These are phyloP conservation scores for Kryptopterus vitreolus DNA, from an alignment of 2,797 vertebrate species.

Conservation along the genomic window DNA sequence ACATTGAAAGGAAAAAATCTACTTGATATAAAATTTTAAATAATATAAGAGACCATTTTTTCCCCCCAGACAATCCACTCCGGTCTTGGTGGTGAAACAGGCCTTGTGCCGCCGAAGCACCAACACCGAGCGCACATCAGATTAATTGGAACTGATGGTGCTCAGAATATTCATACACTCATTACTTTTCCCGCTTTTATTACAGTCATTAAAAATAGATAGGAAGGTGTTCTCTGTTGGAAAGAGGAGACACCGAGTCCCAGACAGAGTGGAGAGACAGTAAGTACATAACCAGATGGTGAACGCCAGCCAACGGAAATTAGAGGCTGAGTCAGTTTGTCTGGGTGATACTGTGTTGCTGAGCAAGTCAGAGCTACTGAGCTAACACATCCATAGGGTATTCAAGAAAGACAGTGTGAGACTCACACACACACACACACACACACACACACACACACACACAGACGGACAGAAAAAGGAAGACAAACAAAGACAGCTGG, in stretches of 20 bases:
- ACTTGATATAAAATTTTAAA: too few species aligned
- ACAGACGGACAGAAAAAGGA: too few species aligned
- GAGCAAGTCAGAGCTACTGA: background rate
- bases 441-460: too few species aligned
- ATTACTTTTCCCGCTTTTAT: conserved; percentile 52
- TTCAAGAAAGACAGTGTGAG: background rate
- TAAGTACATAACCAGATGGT: conserved; percentile 11
- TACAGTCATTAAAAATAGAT: conserved; percentile 51
- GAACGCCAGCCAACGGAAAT: conserved; percentile 1
- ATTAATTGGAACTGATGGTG: conserved; percentile 14
- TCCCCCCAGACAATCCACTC: background rate
- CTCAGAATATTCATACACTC: conserved; percentile 36
- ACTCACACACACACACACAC: background rate
- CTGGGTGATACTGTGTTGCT: conserved; percentile 2
- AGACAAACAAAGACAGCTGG: background rate
- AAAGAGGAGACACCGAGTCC: background rate
- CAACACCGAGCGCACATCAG: background rate
- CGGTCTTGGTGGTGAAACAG: background rate
- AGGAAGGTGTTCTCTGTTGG: conserved; percentile 23
- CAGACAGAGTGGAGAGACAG: background rate
- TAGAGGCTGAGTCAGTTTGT: conserved; percentile 20
- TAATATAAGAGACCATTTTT: too few species aligned
- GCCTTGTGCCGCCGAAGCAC: background rate
- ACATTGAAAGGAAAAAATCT: background rate
- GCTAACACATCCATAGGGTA: background rate